phyloP scores from a whole-genome alignment of 2,797 vertebrate species.

The Sciurus vulgaris region DNA sequence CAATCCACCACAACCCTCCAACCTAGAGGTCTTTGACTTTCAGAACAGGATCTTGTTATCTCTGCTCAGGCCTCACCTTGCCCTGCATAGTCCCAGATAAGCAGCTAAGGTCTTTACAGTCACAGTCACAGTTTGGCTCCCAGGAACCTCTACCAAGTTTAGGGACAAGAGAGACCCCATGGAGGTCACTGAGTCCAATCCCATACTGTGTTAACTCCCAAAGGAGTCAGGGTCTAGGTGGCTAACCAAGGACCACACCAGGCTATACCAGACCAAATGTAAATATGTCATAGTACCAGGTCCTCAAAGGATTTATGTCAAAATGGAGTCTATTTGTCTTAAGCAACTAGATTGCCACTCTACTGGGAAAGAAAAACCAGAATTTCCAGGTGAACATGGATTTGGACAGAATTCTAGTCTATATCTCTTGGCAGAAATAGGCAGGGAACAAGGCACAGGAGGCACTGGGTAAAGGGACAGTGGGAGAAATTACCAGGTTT shows the following conservation, averaged over 20 bases:
- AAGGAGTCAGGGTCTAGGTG: background rate
- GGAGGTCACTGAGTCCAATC: background rate
- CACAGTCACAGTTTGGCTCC: background rate
- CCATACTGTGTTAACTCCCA: background rate
- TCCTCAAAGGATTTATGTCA: slow-evolving; percentile 1
- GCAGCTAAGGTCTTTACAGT: background rate
- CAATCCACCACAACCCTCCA: background rate
- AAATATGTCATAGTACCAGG: background rate
- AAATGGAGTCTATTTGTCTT: background rate
- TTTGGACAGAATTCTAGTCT: slow-evolving; percentile 56
- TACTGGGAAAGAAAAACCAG: slow-evolving; percentile 23
- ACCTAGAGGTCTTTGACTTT: background rate
- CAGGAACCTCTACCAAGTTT: background rate
- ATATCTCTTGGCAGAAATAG: slow-evolving; percentile 22
- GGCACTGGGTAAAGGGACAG: background rate
- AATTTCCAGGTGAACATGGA: slow-evolving; percentile 38
- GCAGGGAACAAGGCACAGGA: background rate
- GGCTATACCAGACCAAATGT: slow-evolving; percentile 7
- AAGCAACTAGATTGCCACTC: background rate
- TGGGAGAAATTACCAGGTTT: background rate
- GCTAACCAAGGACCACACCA: background rate
- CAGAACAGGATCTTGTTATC: background rate
- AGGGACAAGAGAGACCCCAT: background rate
- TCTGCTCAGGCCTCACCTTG: background rate
- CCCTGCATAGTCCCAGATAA: background rate